Base-by-base conservation (phyloP, 2,797 vertebrate species). In the Cynodonichthys magdalenae region DNA sequence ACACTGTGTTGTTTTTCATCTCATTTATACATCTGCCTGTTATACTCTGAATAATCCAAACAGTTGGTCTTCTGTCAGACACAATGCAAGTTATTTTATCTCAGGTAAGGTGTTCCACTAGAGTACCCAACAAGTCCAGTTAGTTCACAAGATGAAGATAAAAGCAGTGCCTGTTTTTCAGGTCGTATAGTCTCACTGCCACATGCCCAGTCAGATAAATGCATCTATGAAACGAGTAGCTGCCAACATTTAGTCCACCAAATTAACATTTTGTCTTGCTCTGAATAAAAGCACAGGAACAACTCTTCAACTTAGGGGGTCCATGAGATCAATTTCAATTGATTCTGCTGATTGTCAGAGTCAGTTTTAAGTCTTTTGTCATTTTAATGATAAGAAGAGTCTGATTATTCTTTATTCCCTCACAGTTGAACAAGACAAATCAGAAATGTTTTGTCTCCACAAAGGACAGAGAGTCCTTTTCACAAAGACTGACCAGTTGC, bases 291-390 rank as follows among this genome's bases (percentile, higher is more conserved):
- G 70, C 49, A 61, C 36, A 75, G 49, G 69, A 84, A 81, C 82
- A 74, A 75, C 70, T 68, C 44, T 64, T 81, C 51, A 71, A 75
- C 81, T 87, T 54, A 63, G 65, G 58, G 82, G 63, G 65, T 50
- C 52, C 66, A 73, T 66, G 69, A 50, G 58, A 81, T 75, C 61
- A 19, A 53, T 56, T 71, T 49, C 60, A 63, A 82, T 85, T 79
- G 77, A 89, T 87, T 84, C 53, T 56, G 56, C 52, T 79, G 74
- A 74, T 75, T 79, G 72, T 84, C 77, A 82, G 86, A 83, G 80
- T 88, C 51, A 53, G 41, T 75, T 73, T 77, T 63, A 53, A 67
- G 55, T 77, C 55, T 63, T 71, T 77, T 64, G 42, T 74, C 12
- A 27, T 62, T 66, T 71, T 11, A 68, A 69, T 79, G 56, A 69